phyloP scores from a whole-genome alignment of 2,797 vertebrate species.

The Anabacerthia variegaticeps region DNA sequence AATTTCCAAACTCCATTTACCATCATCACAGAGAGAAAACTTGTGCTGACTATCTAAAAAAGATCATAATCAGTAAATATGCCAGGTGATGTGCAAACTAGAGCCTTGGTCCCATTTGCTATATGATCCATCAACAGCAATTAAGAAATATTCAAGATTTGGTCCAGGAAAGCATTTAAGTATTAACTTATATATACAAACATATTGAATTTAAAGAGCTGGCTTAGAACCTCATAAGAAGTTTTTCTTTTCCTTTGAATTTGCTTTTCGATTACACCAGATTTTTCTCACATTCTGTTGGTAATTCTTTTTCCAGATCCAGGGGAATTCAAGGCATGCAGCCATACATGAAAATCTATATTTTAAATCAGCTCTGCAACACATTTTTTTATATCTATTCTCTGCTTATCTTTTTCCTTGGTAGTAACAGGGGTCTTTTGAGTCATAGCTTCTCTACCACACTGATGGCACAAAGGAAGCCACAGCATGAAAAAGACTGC shows the following conservation, averaged over 20 bases:
- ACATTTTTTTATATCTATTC: slow-evolving; percentile 2
- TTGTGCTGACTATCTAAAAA: background rate
- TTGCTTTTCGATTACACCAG: background rate
- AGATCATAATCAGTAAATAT: background rate
- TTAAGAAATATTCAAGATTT: background rate
- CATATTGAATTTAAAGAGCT: background rate
- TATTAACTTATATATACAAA: background rate
- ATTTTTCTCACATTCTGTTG: background rate
- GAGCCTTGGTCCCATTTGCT: background rate
- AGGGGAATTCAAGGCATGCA: background rate
- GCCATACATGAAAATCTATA: background rate
- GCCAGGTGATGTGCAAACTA: background rate
- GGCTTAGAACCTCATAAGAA: background rate
- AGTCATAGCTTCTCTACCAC: background rate
- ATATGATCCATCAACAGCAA: background rate
- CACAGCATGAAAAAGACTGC: slow-evolving; percentile 73
- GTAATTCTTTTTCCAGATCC: background rate
- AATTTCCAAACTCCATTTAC: background rate
- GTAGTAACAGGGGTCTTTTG: background rate
- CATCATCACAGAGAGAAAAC: background rate
- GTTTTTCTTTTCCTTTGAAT: background rate
- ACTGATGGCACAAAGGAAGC: slow-evolving; percentile 53
- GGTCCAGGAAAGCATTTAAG: background rate
- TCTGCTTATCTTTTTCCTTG: background rate
- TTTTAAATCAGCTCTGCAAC: background rate